Evolutionary conservation across 2,797 vertebrate genomes (phyloP).

Genomic region (Liparis tanakae): DNA sequence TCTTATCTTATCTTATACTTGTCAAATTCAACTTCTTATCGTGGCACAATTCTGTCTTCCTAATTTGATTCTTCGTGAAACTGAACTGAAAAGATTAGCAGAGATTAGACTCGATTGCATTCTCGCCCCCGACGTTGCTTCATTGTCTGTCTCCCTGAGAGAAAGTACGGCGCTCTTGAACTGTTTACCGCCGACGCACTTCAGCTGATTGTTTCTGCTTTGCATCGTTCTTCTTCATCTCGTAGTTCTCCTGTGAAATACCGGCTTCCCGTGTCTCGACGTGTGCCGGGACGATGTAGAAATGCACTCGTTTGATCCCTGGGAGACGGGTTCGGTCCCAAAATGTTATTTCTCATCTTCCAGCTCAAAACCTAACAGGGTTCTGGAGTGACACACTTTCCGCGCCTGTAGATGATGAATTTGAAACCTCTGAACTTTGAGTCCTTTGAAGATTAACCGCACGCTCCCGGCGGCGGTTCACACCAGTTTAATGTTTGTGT

Average conservation of each 20-base stretch:
- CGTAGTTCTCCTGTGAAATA: conserved; percentile 1
- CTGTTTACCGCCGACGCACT: neutral
- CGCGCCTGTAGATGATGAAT: conserved; percentile 52
- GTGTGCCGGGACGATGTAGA: conserved; percentile 5
- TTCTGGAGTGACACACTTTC: conserved; percentile 65
- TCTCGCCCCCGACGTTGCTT: conserved; percentile 40
- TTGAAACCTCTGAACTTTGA: conserved; percentile 58
- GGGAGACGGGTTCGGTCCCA: conserved; percentile 24
- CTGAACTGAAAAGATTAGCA: conserved; percentile 36
- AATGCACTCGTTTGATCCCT: conserved; percentile 17
- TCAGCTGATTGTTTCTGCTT: neutral
- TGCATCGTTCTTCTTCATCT: neutral
- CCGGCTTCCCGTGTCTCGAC: neutral
- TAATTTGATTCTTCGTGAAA: conserved; percentile 38
- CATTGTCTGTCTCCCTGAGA: conserved; percentile 23
- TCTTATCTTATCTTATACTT: too few relatives aligned
- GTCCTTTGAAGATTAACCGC: conserved; percentile 58
- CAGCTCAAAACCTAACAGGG: conserved; percentile 30
- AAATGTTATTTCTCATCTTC: conserved; percentile 45
- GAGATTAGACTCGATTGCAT: conserved; percentile 44
- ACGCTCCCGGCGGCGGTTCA: conserved; percentile 44
- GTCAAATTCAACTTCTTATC: conserved; percentile 18
- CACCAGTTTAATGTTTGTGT: conserved; percentile 21
- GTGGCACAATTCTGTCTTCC: conserved; percentile 45
- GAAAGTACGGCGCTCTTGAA: conserved; percentile 4